A percentile compares a stretch with the other conserved stretches of the same genome.
Evolutionary conservation across 2,888 invertebrate species (phyloP).

Genomic region (Netelia fuscicornis): DNA sequence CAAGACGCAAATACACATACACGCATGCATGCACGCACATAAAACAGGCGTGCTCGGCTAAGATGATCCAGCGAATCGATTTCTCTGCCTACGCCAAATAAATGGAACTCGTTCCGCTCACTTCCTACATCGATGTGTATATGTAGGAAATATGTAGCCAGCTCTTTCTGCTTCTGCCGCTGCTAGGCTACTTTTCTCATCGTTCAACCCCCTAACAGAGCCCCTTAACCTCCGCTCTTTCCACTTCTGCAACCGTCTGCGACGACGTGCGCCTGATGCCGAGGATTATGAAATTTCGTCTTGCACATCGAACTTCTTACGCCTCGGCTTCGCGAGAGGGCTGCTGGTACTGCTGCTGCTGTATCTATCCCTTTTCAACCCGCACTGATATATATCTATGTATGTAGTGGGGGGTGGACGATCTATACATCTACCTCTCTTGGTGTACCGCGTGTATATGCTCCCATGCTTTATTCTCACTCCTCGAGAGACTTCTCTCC

Average conservation of each 20-base stretch:
- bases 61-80: constrained; percentile 47
- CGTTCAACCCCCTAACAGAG: constrained; percentile 1
- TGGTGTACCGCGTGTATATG: constrained; percentile 56
- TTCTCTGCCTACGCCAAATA: constrained; percentile 24
- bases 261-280: constrained; percentile 51
- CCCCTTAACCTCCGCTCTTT: constrained; percentile 27
- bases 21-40: too few relatives aligned
- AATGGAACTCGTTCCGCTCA: constrained; percentile 33
- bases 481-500: constrained; percentile 10
- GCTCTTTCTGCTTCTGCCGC: constrained; percentile 14
- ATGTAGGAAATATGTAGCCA: neutral
- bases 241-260: constrained; percentile 47
- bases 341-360: constrained; percentile 31
- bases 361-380: constrained; percentile 27
- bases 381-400: neutral
- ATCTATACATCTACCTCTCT: constrained; percentile 23
- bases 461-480: constrained; percentile 50
- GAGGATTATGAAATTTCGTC: constrained; percentile 67
- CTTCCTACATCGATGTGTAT: constrained; percentile 11
- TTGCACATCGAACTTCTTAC: constrained; percentile 65
- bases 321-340: constrained; percentile 27
- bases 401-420: constrained; percentile 13
- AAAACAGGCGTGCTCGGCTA: neutral
- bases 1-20: too few relatives aligned
- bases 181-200: constrained; percentile 43